Evolutionary conservation across 2,797 vertebrate genomes (phyloP), one percentile per base, ranked within the genome.

Genomic region (Enteromius mattozi): DNA sequence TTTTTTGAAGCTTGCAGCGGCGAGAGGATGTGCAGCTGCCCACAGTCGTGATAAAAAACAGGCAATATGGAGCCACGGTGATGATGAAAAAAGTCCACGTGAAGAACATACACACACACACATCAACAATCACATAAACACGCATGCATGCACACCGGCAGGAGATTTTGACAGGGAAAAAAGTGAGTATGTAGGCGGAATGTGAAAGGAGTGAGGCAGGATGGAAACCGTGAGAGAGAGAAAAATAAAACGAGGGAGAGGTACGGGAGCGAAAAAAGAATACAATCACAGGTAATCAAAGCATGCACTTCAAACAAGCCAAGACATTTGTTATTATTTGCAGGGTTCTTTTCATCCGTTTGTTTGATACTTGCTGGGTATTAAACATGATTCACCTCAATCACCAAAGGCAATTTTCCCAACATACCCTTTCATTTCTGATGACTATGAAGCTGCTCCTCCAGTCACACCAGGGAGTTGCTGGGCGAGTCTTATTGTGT

Each of bases 1-100:
- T 90, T 92, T 88, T 90, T 90, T 92, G 89, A 88, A 86, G 87
- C 87, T 86, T 82, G 88, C 92, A 82, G 85, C 72, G 80, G 71
- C 16, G 5, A 85, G 89, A 87, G 88, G 92, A 87, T 87, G 90
- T 90, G 89, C 84, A 61, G 82, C 54, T 40, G 81, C 88, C 89
- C 75, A 76, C 79, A 90, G 88, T 86, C 81, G 84, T 84, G 85
- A 84, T 71, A 89, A 86, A 83, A 71, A 70, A 69, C 49, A 63
- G 47, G 90, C 86, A 86, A 87, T 80, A 89, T 86, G 91, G 35
- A 80, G 82, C 88, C 83, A 87, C 16, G 33, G 54, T 21, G 74
- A n/a, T 10, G 69, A 78, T 76, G 14, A 82, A 82, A 59, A 78
- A 12, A 45, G 70, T 81, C 61, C 6, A 51, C 3, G 35, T 7